These are phyloP conservation scores for Unio delphinus DNA, from an alignment of 2,888 invertebrate species.

Conservation along the genomic window DNA sequence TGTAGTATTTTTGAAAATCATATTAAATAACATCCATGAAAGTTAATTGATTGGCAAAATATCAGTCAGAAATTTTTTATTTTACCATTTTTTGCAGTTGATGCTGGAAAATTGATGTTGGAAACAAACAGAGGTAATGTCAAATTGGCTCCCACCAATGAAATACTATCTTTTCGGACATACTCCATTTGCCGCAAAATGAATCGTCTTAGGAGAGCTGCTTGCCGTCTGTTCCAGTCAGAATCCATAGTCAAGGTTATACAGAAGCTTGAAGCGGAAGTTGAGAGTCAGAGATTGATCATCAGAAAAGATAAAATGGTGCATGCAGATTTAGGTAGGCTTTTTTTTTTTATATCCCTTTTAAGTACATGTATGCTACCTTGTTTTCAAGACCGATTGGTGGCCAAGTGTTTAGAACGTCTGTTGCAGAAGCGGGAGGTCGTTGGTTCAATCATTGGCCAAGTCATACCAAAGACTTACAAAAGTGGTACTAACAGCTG, in stretches of 20 bases:
- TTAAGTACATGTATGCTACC: no score
- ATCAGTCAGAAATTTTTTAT: background rate
- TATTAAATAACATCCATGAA: no score
- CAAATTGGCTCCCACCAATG: constrained; percentile 68
- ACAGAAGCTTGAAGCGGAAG: constrained; percentile 79
- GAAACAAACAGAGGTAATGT: constrained; percentile 30
- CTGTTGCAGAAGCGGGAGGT: no score
- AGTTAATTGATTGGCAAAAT: background rate
- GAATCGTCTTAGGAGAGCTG: constrained; percentile 67
- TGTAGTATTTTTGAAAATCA: no score
- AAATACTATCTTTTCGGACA: constrained; percentile 68
- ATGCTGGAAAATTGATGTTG: constrained; percentile 58
- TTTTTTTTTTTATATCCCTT: no score
- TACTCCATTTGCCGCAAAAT: constrained; percentile 68
- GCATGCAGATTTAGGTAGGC: constrained; percentile 83
- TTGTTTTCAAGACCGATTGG: no score
- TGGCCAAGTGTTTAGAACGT: no score
- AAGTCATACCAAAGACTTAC: no score
- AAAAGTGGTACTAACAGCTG: no score
- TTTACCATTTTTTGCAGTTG: constrained; percentile 50
- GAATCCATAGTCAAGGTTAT: constrained; percentile 79
- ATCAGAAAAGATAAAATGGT: constrained; percentile 85
- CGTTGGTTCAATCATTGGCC: no score
- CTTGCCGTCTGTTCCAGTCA: constrained; percentile 78
- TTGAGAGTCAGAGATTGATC: constrained; percentile 82